Base-by-base conservation (phyloP, 2,797 vertebrate species). In the Phrynocephalus guinanensis region DNA sequence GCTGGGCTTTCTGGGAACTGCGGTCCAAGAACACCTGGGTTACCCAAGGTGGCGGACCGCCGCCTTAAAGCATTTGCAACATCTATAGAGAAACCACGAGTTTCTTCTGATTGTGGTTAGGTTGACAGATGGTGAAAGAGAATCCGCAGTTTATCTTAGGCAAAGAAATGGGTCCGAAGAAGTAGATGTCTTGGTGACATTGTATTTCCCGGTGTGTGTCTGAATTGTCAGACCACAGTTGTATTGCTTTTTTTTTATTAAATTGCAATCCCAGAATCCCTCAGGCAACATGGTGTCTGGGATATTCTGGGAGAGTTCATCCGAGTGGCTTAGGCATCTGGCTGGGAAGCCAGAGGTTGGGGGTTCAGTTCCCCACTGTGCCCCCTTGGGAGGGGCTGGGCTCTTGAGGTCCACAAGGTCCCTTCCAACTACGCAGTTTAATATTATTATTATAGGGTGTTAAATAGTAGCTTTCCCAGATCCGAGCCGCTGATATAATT, bases 161-260 rank as follows among this genome's bases (percentile, higher is more conserved):
- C 50, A 6, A 50, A 33, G 77, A 50, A 79, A 83, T 20, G 5
- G 8, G 3, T 13, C 38, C 22, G 72, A 50, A 76, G 68, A 79
- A 84, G 73, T 48, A 66, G 60, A 50, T 28, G n/a, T 76, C 80
- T 73, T 73, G 52, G 38, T 7, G 75, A 66, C 66, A 88, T 83
- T 3, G 38, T 38, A 38, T 38, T 38, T 38, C 38, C 38, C 38
- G 38, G 38, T 38, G 38, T 38, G 38, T 38, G 38, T 38, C 2
- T 38, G 38, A 38, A 38, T 38, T 2, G 2, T 38, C 38, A 38
- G 3, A 4, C 52, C 52, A 56, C 52, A 9, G 52, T 56, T 56
- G 2, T 10, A 56, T 56, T 5, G 13, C 52, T 56, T 56, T 73
- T 18, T 18, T 38, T 44, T 10, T n/a, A n/a, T n/a, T n/a, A 20